These are phyloP conservation scores for Cryptoprocta ferox DNA, from an alignment of 2,797 vertebrate species.

Conservation along the genomic window DNA sequence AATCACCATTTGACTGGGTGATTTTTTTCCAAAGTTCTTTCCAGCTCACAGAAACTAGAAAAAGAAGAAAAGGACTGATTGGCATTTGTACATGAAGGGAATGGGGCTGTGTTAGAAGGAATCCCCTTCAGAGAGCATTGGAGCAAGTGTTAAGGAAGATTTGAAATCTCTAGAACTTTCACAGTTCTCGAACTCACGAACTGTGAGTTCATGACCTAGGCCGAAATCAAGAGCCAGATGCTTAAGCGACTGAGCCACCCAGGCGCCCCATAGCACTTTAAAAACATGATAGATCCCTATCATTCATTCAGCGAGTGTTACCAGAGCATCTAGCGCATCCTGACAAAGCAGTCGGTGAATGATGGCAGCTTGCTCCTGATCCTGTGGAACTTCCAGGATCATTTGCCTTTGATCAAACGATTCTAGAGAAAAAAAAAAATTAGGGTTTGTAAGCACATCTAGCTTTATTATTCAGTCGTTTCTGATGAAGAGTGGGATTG, in stretches of 20 bases:
- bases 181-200: too few relatives aligned
- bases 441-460: not conserved
- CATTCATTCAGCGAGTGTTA: not conserved
- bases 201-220: too few relatives aligned
- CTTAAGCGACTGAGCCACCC: too few relatives aligned
- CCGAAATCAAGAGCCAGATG: too few relatives aligned
- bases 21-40: conserved; percentile 38
- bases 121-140: not conserved
- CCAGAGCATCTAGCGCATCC: not conserved
- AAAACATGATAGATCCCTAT: not conserved
- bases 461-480: not conserved
- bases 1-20: not conserved
- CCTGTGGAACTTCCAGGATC: not conserved
- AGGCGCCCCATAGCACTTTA: not conserved
- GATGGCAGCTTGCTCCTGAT: not conserved
- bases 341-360: not conserved
- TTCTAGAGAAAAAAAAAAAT: not conserved
- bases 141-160: not conserved
- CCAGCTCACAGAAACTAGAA: not conserved
- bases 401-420: not conserved
- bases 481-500: not conserved
- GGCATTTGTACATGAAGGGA: not conserved
- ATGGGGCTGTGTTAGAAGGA: not conserved
- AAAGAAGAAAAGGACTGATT: not conserved
- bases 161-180: not conserved